phyloP scores from a whole-genome alignment of 2,888 invertebrate genomes.

The Neocrepidodera transversa region DNA sequence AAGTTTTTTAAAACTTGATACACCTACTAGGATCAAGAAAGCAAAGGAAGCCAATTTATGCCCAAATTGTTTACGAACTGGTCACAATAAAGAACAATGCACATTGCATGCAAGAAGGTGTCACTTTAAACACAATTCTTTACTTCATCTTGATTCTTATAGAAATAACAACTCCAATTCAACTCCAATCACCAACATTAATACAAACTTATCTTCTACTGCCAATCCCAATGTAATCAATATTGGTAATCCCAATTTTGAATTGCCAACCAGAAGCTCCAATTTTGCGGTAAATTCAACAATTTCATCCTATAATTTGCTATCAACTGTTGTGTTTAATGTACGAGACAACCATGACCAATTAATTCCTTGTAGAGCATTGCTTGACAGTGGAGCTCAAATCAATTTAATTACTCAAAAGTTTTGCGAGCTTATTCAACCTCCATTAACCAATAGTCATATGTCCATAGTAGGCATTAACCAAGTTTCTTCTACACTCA shows the following conservation, averaged over 20 bases:
- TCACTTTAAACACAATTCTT: not conserved
- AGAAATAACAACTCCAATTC: not conserved
- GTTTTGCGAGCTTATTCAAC: slow-evolving; percentile 13
- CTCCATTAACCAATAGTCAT: not conserved
- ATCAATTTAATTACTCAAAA: slow-evolving; percentile 15
- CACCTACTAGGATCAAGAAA: not conserved
- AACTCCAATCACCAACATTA: no score
- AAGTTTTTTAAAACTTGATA: not conserved
- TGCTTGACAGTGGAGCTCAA: slow-evolving; percentile 10
- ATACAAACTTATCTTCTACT: not conserved
- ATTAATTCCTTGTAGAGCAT: not conserved
- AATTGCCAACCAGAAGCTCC: no score
- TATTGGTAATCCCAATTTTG: no score
- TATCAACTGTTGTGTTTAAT: slow-evolving; percentile 3
- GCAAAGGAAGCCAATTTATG: slow-evolving; percentile 5
- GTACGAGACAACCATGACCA: not conserved
- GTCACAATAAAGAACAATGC: not conserved
- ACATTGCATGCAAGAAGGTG: not conserved
- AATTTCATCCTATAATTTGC: slow-evolving; percentile 4
- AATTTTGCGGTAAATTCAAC: no score
- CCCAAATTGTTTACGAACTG: slow-evolving; percentile 1
- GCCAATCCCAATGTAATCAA: no score
- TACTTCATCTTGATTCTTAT: not conserved
- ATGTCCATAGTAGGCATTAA: not conserved
- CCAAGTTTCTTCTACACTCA: not conserved